Evolutionary conservation across 2,113 vertebrate genomes (phyloP).

Genomic region (Esox niger): DNA sequence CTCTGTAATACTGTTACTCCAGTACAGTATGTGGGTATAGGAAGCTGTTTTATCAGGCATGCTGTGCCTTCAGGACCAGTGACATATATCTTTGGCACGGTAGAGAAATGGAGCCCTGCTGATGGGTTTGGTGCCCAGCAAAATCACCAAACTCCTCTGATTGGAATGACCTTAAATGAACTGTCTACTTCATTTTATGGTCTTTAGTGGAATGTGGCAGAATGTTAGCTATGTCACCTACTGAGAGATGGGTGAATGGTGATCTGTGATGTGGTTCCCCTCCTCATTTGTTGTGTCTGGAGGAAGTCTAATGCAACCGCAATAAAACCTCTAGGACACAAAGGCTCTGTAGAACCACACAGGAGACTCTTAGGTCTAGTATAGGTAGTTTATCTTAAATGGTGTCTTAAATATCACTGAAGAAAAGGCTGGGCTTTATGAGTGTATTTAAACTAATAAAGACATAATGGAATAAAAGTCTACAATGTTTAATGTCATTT

Average conservation of each 20-base stretch:
- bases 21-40: too few relatives aligned
- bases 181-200: too few relatives aligned
- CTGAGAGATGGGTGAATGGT: background rate
- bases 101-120: too few relatives aligned
- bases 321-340: constrained; percentile 13
- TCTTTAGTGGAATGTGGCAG: too few relatives aligned
- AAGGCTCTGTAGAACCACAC: background rate
- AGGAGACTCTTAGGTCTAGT: constrained; percentile 9
- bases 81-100: too few relatives aligned
- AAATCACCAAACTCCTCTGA: too few relatives aligned
- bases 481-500: too few relatives aligned
- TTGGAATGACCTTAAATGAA: too few relatives aligned
- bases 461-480: background rate
- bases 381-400: constrained; percentile 13
- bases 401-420: background rate
- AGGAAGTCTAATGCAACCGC: constrained; percentile 9
- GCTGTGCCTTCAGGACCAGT: too few relatives aligned
- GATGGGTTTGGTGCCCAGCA: too few relatives aligned
- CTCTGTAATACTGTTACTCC: too few relatives aligned
- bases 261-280: background rate
- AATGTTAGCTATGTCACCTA: background rate
- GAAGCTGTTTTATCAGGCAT: too few relatives aligned
- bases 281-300: background rate
- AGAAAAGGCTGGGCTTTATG: background rate
- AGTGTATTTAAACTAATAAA: constrained; percentile 2